These are phyloP conservation scores for Sarcophaga peregrina DNA, from an alignment of 1,140 invertebrate genomes.

Conservation along the genomic window DNA sequence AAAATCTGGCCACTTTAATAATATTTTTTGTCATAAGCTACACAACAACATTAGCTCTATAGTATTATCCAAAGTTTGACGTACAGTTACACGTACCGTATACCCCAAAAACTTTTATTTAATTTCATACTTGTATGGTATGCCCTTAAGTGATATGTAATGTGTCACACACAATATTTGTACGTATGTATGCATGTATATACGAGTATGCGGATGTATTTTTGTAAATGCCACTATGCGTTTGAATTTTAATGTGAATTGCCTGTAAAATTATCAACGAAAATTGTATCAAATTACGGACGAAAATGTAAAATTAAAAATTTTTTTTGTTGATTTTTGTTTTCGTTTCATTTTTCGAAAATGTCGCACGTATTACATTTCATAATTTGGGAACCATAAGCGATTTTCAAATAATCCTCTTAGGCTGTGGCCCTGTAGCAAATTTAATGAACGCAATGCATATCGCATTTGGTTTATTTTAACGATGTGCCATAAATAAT, in stretches of 20 bases:
- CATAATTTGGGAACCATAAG: neutral
- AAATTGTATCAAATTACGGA: conserved; percentile 9
- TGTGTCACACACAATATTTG: no score
- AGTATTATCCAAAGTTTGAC: no score
- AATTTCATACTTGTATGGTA: no score
- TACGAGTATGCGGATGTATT: neutral
- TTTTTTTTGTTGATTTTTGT: neutral
- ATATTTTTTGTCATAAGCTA: no score
- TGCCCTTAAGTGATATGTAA: no score
- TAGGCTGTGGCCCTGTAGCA: neutral
- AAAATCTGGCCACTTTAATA: no score
- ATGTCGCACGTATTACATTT: neutral
- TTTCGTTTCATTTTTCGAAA: neutral
- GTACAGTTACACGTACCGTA: no score
- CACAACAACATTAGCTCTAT: no score
- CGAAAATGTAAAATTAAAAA: neutral
- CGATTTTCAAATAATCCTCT: neutral
- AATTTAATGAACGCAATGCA: neutral
- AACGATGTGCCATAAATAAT: conserved; percentile 12
- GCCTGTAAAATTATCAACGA: conserved; percentile 1
- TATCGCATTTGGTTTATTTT: neutral
- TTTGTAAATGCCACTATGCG: neutral
- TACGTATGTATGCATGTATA: no score
- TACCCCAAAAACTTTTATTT: no score
- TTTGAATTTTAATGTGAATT: conserved; percentile 10